A percentile compares a stretch with the other conserved stretches of the same genome.
Evolutionary conservation across 2,888 invertebrate genomes (phyloP).

Genomic region (Meteorus cinctellus): DNA sequence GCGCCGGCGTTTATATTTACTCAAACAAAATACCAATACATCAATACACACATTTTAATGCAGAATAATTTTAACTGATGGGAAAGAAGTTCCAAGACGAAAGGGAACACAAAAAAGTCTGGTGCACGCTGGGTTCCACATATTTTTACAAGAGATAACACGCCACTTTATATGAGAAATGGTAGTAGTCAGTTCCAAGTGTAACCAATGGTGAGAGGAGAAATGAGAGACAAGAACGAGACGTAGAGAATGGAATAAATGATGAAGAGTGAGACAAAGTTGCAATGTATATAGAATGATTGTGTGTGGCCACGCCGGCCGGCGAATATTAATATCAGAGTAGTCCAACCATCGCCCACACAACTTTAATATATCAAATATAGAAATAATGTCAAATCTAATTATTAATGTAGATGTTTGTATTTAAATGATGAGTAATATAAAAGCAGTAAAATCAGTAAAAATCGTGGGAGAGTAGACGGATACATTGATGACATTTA

Average conservation of each 20-base stretch:
- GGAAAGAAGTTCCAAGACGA: background rate
- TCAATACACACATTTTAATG: background rate
- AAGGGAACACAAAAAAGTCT: background rate
- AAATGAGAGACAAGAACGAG: no score
- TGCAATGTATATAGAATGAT: no score
- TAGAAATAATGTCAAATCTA: background rate
- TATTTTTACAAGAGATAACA: background rate
- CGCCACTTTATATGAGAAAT: no score
- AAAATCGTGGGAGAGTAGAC: background rate
- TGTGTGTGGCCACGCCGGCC: no score
- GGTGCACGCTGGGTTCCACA: background rate
- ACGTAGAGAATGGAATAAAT: no score
- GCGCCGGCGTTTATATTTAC: conserved; percentile 19
- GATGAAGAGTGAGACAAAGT: no score
- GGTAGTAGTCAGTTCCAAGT: no score
- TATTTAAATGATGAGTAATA: background rate
- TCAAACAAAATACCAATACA: conserved; percentile 5
- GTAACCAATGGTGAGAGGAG: no score
- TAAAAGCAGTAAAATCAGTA: background rate
- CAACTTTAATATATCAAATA: background rate
- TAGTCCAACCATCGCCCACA: no score
- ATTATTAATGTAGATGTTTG: background rate
- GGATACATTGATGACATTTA: background rate
- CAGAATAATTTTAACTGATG: background rate
- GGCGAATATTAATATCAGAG: no score